phyloP scores from a whole-genome alignment of 2,888 invertebrate species.

The Ischnus inquisitorius region DNA sequence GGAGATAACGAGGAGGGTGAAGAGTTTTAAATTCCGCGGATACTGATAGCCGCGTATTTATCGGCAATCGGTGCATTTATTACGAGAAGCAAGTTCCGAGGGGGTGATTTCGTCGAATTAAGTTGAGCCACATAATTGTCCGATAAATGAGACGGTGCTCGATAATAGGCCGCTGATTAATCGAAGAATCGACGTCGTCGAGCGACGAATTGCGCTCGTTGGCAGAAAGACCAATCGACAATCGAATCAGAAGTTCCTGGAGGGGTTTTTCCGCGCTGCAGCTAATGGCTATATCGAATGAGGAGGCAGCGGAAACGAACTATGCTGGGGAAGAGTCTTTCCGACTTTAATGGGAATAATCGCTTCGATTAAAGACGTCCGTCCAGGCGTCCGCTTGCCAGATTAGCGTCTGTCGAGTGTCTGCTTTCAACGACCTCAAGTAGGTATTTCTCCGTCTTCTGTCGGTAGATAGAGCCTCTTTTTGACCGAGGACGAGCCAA shows the following conservation, averaged over 20 bases:
- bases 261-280: slow-evolving; percentile 8
- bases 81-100: slow-evolving; percentile 43
- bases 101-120: slow-evolving; percentile 26
- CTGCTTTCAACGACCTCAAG: neutral
- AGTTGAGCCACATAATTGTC: slow-evolving; percentile 36
- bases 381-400: slow-evolving; percentile 32
- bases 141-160: slow-evolving; percentile 36
- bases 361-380: slow-evolving; percentile 79
- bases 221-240: slow-evolving; percentile 40
- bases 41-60: slow-evolving; percentile 60
- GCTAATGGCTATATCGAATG: neutral
- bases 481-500: too few species aligned
- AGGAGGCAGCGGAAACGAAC: neutral
- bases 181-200: slow-evolving; percentile 47
- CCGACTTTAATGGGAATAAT: slow-evolving; percentile 80
- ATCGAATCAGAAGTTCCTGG: slow-evolving; percentile 57
- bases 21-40: slow-evolving; percentile 13
- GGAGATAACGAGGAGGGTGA: slow-evolving; percentile 19
- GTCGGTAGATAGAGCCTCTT: too few species aligned
- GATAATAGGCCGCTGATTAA: slow-evolving; percentile 46
- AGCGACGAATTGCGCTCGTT: slow-evolving; percentile 32
- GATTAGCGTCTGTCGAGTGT: slow-evolving; percentile 57
- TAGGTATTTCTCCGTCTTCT: too few species aligned
- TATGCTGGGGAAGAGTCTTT: neutral
- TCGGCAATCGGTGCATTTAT: slow-evolving; percentile 57